Evolutionary conservation across 92 coral and sea anemone genomes (phyloP), one percentile per base, ranked within the genome.

Genomic region (Heliopora coerulea): DNA sequence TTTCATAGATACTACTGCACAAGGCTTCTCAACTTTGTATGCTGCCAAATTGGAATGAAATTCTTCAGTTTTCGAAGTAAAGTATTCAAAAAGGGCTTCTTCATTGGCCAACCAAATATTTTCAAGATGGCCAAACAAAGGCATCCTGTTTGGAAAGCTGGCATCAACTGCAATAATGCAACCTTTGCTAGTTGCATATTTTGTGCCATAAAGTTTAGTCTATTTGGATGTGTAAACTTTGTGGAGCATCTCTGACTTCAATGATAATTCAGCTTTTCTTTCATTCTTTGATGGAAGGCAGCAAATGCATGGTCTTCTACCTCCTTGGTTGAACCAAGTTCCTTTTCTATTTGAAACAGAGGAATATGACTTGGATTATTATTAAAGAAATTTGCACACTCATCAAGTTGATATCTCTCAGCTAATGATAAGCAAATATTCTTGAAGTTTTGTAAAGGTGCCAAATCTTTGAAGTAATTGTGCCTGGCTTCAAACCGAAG

Each of bases 401-500:
- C 75, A 52, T 65, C 64, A 17, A 78, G 35, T 74, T 87, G 88
- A 49, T 78, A 82, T 62, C 88, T 62, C 40, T 83, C 82, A 42
- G 91, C 91, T 65, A 80, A 74, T 3, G 88, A 87, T 54, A 80
- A 68, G 8, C 82, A 72, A 10, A 87, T 83, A 74, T 87, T 87
- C 50, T 83, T 87, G 42, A 74, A 87, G 37, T 85, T 85, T 59
- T 74, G 79, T 42, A 75, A 41, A 17, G 79, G 65, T 8, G 85
- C 81, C n/a, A 87, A 44, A 35, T 78, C 82, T 59, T 87, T 84
- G 46, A 87, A 87, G 54, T 87, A 85, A 15, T 61, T 21, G 49
- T 83, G 91, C 52, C 80, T 87, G n/a, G 83, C 87, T 49, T 87
- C 91, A 68, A 87, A 75, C 42, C 88, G 81, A 84, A 87, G 84